These are phyloP conservation scores for Lichenostomus cassidix DNA, from an alignment of 2,113 vertebrate genomes.

Conservation along the genomic window DNA sequence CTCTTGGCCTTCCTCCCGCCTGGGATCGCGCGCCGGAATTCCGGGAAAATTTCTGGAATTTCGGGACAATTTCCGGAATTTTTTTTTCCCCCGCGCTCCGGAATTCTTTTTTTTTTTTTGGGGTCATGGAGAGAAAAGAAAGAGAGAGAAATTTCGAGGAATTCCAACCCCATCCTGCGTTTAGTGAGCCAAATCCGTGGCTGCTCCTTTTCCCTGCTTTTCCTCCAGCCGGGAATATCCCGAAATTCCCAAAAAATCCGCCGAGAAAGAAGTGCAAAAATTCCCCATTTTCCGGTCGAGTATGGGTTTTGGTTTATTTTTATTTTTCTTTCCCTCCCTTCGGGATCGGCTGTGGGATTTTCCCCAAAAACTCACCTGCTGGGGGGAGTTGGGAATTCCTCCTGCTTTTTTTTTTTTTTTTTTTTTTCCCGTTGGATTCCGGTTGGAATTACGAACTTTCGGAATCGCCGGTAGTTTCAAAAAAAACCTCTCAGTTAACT, in stretches of 20 bases:
- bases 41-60: too few relatives aligned
- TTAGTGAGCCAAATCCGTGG: neutral
- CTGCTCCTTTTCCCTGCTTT: constrained; percentile 31
- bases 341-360: neutral
- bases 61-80: too few relatives aligned
- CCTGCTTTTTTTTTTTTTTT: constrained; percentile 19
- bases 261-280: neutral
- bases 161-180: neutral
- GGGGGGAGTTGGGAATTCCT: neutral
- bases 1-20: too few relatives aligned
- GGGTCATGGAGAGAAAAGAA: neutral
- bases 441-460: neutral
- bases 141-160: neutral
- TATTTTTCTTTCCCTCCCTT: neutral
- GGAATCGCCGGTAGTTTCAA: constrained; percentile 15
- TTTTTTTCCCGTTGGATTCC: neutral
- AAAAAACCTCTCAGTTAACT: neutral
- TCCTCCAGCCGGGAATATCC: constrained; percentile 20
- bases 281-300: neutral
- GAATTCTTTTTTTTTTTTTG: too few relatives aligned
- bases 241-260: neutral
- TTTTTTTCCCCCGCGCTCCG: too few relatives aligned
- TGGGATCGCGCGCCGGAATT: too few relatives aligned
- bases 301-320: neutral
- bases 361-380: neutral